phyloP scores from a whole-genome alignment of 2,113 vertebrate genomes.

The Ailuropoda melanoleuca region DNA sequence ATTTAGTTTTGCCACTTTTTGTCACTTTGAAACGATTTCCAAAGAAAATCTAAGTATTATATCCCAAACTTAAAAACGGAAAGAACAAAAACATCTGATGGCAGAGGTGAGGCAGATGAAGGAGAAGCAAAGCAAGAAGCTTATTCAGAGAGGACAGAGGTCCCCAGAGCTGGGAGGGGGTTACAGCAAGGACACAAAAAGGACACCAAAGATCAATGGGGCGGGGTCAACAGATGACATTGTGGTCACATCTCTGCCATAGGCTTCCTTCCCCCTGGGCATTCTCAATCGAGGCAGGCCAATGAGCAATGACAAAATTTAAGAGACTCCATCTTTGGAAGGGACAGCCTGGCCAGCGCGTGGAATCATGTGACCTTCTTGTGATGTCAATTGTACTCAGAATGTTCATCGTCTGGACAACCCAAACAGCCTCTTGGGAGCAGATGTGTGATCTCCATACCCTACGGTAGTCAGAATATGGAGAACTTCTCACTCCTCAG shows the following conservation, averaged over 20 bases:
- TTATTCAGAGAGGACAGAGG: not conserved
- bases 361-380: conserved; percentile 49
- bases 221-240: fast-evolving
- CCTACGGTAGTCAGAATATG: not conserved
- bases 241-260: fast-evolving
- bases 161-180: not conserved
- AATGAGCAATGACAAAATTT: not conserved
- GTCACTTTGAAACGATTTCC: not conserved
- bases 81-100: not conserved
- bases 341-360: not conserved
- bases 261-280: not conserved
- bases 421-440: not conserved
- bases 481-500: conserved; percentile 70
- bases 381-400: conserved; percentile 46
- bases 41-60: not conserved
- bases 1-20: not conserved
- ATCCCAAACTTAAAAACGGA: not conserved
- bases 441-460: not conserved
- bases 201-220: not conserved
- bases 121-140: not conserved
- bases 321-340: not conserved
- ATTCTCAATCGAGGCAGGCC: not conserved
- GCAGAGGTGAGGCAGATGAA: not conserved
- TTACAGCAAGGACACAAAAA: not conserved
- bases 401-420: conserved; percentile 35